These are phyloP conservation scores for Mormyrops attenuatus DNA, from an alignment of 2,797 vertebrate species.

Conservation along the genomic window DNA sequence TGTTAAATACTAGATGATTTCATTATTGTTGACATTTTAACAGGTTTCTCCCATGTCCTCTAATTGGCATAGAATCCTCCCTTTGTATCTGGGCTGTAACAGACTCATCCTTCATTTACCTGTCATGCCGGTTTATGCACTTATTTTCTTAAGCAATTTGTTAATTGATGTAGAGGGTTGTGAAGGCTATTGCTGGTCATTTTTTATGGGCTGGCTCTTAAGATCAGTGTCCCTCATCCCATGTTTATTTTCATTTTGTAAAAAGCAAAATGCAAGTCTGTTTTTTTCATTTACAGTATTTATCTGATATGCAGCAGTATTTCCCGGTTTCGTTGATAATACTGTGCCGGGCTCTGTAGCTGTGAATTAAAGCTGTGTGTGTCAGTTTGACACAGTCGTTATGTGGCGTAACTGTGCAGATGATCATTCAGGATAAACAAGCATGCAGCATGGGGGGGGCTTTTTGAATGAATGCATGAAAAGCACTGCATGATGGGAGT, in stretches of 20 bases:
- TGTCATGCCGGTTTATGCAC: background rate
- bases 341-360: background rate
- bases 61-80: conserved; percentile 33
- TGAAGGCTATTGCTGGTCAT: background rate
- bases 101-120: background rate
- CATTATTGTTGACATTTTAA: conserved; percentile 53
- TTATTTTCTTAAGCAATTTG: background rate
- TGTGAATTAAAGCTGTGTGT: background rate
- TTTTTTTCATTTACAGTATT: background rate
- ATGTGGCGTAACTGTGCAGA: background rate
- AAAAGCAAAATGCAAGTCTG: background rate
- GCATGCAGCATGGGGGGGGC: conserved; percentile 1
- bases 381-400: background rate
- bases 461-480: conserved; percentile 56
- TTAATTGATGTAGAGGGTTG: background rate
- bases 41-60: conserved; percentile 33
- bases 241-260: background rate
- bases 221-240: background rate
- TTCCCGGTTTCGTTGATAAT: background rate
- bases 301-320: background rate
- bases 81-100: conserved; percentile 13
- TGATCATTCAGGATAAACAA: background rate
- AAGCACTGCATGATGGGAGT: conserved; percentile 60
- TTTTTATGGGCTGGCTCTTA: background rate
- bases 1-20: conserved; percentile 58